A percentile compares a stretch with the other conserved stretches of the same genome.
phyloP scores from a whole-genome alignment of 1,140 invertebrate species.

The Magallana ariakensis region DNA sequence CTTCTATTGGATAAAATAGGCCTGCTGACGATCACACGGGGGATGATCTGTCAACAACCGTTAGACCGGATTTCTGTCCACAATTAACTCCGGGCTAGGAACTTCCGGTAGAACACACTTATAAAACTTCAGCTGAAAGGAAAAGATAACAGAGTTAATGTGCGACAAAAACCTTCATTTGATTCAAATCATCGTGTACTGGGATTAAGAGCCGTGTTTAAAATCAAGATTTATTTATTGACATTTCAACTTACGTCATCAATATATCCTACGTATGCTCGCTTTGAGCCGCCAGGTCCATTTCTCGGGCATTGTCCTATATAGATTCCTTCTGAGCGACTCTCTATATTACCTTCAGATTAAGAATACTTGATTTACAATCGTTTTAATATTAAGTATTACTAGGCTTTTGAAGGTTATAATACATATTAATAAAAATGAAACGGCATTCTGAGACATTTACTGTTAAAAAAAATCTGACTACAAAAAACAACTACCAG shows the following conservation, averaged over 20 bases:
- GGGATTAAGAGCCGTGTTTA: not conserved
- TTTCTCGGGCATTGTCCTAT: conserved; percentile 14
- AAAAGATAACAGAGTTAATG: not conserved
- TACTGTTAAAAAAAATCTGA: too few relatives aligned
- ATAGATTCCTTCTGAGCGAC: not conserved
- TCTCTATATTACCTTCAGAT: not conserved
- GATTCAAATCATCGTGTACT: too few relatives aligned
- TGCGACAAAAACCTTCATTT: too few relatives aligned
- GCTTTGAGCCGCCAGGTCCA: not conserved
- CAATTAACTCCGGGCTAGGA: not conserved
- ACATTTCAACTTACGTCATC: conserved; percentile 21
- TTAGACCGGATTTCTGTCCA: conserved; percentile 6
- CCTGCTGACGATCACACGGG: not conserved
- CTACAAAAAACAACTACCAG: too few relatives aligned
- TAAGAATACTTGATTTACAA: too few relatives aligned
- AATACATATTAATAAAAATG: too few relatives aligned
- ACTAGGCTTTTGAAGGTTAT: too few relatives aligned
- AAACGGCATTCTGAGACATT: too few relatives aligned
- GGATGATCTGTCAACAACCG: not conserved
- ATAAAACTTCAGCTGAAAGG: not conserved
- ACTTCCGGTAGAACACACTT: not conserved
- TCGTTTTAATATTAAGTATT: too few relatives aligned
- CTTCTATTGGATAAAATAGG: not conserved
- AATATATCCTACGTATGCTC: conserved; percentile 20
- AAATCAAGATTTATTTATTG: not conserved